phyloP scores from a whole-genome alignment of 2,113 vertebrate genomes.

The Alligator mississippiensis region DNA sequence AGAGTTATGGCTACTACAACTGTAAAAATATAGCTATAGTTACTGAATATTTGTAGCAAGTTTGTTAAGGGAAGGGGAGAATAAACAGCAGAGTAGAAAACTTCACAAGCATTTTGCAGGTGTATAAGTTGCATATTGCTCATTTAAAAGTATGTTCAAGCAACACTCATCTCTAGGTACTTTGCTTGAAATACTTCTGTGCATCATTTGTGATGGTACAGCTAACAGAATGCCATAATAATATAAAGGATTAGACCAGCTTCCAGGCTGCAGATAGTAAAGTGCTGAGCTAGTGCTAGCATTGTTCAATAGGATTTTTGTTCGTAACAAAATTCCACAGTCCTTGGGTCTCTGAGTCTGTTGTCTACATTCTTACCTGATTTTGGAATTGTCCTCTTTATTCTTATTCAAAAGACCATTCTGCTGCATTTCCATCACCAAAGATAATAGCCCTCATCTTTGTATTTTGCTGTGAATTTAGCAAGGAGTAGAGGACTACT shows the following conservation, averaged over 20 bases:
- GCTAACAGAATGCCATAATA: background rate
- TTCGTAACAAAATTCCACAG: background rate
- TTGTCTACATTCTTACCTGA: background rate
- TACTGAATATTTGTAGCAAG: background rate
- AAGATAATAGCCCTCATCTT: background rate
- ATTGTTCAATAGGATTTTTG: background rate
- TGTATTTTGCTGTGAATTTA: background rate
- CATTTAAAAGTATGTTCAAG: fast-evolving
- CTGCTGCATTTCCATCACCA: background rate
- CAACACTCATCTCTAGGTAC: background rate
- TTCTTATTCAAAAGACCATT: background rate
- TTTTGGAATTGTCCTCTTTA: background rate
- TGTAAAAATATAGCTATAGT: background rate
- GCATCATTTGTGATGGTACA: background rate
- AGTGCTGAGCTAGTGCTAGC: background rate
- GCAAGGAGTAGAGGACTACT: background rate
- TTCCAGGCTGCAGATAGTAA: background rate
- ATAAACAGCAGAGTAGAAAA: background rate
- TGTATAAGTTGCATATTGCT: background rate
- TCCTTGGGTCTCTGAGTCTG: background rate
- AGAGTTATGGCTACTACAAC: background rate
- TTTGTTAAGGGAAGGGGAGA: background rate
- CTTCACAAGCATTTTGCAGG: background rate
- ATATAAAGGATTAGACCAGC: background rate
- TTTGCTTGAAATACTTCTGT: background rate